These are phyloP conservation scores for Montifringilla adamsi DNA, from an alignment of 2,113 vertebrate species.

Conservation along the genomic window DNA sequence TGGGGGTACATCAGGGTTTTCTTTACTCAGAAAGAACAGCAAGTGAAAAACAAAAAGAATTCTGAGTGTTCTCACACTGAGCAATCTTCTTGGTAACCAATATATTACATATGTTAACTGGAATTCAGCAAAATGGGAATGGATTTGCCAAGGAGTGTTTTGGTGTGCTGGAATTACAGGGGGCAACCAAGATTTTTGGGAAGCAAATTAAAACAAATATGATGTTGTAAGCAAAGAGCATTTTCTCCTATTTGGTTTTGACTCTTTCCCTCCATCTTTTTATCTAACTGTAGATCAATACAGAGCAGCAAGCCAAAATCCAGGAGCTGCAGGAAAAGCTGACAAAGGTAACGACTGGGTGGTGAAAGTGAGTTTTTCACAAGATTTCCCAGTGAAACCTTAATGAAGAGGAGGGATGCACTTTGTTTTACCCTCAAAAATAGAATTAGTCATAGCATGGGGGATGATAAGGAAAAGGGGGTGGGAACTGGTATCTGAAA, in stretches of 20 bases:
- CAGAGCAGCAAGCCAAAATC: slow-evolving; percentile 91
- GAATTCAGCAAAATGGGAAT: neutral
- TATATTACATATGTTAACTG: neutral
- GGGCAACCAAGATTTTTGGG: neutral
- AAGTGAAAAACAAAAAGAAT: neutral
- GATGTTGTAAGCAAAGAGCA: neutral
- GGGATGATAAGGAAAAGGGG: slow-evolving; percentile 31
- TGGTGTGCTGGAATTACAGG: neutral
- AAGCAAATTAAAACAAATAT: neutral
- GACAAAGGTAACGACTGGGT: slow-evolving; percentile 82
- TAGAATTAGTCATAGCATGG: slow-evolving; percentile 57
- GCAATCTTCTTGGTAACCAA: neutral
- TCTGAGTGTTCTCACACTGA: neutral
- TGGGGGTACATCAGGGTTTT: neutral
- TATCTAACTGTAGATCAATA: slow-evolving; percentile 80
- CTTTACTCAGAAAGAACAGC: neutral
- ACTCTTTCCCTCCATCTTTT: neutral
- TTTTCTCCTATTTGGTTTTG: neutral
- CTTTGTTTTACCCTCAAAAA: slow-evolving; percentile 48
- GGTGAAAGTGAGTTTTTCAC: neutral
- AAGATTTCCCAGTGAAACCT: slow-evolving; percentile 7
- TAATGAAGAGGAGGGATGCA: slow-evolving; percentile 27
- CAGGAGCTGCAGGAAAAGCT: slow-evolving; percentile 96
- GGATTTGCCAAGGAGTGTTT: neutral
- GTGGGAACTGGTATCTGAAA: slow-evolving; percentile 53